Conservation (phyloP, 2,888 invertebrate species). For the Ceraclea dissimilis region DNA sequence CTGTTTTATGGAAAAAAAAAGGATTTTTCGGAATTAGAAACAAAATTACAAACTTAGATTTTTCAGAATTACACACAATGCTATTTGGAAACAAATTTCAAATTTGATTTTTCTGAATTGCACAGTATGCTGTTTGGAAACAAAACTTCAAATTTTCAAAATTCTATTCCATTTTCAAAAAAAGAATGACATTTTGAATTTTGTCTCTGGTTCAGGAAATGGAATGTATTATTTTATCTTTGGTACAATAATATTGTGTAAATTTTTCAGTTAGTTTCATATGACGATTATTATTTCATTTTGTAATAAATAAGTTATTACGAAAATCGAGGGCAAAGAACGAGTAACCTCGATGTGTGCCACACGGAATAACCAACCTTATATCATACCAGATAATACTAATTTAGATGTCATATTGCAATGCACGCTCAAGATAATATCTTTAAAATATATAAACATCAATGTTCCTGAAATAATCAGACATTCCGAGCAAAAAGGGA, state of each 20-base stretch:
- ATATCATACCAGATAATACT: neutral
- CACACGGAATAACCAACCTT: slow-evolving; percentile 3
- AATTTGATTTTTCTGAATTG: neutral
- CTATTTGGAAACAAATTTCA: neutral
- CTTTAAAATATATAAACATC: neutral
- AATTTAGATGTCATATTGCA: neutral
- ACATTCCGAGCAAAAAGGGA: neutral
- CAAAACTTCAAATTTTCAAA: neutral
- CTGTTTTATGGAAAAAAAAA: too few relatives aligned
- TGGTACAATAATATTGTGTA: too few relatives aligned
- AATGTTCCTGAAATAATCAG: slow-evolving; percentile 1
- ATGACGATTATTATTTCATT: too few relatives aligned
- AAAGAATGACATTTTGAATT: neutral
- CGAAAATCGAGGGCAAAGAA: slow-evolving; percentile 1
- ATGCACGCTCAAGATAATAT: neutral
- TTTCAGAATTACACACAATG: neutral
- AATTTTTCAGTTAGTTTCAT: too few relatives aligned
- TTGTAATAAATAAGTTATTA: neutral
- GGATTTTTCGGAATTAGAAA: too few relatives aligned
- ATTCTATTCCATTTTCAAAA: too few relatives aligned
- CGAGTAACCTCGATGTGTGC: neutral
- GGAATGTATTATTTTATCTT: too few relatives aligned
- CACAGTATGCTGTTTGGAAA: neutral
- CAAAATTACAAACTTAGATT: too few relatives aligned
- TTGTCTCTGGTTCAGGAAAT: too few relatives aligned